phyloP scores from a whole-genome alignment of 2,888 invertebrate genomes.

The Ashinkailepas kermadecensis region DNA sequence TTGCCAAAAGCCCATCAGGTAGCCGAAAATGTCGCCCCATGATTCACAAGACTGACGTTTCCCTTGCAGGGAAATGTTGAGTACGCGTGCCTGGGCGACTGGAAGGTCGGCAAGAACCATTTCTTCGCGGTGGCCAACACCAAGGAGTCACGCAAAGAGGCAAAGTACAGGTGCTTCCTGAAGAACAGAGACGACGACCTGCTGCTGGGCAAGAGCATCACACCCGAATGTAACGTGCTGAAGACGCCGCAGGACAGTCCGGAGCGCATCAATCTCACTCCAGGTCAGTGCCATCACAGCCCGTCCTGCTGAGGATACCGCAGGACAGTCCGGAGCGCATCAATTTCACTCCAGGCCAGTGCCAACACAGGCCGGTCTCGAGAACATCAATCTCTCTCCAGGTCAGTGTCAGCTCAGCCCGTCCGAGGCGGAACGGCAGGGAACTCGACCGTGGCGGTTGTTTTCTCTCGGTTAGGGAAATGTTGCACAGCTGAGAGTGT shows the following conservation, averaged over 20 bases:
- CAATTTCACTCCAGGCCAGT: slow-evolving; percentile 51
- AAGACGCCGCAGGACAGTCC: slow-evolving; percentile 91
- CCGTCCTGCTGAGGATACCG: slow-evolving; percentile 63
- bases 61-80: slow-evolving; percentile 58
- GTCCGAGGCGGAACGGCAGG: too few relatives aligned
- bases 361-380: slow-evolving; percentile 39
- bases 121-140: slow-evolving; percentile 96
- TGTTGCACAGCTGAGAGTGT: too few relatives aligned
- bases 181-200: slow-evolving; percentile 90
- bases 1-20: too few relatives aligned
- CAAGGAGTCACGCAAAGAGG: slow-evolving; percentile 88
- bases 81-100: slow-evolving; percentile 87
- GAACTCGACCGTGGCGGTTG: too few relatives aligned
- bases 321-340: slow-evolving; percentile 88
- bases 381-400: slow-evolving; percentile 66
- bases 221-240: slow-evolving; percentile 84
- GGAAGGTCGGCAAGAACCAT: slow-evolving; percentile 92
- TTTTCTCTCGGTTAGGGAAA: too few relatives aligned
- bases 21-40: too few relatives aligned
- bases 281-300: slow-evolving; percentile 60
- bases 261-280: slow-evolving; percentile 74
- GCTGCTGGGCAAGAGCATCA: slow-evolving; percentile 84
- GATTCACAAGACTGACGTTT: too few relatives aligned
- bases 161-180: slow-evolving; percentile 87
- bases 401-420: too few relatives aligned